Conservation (phyloP, 1,140 invertebrate species). For the Phortica variegata region DNA sequence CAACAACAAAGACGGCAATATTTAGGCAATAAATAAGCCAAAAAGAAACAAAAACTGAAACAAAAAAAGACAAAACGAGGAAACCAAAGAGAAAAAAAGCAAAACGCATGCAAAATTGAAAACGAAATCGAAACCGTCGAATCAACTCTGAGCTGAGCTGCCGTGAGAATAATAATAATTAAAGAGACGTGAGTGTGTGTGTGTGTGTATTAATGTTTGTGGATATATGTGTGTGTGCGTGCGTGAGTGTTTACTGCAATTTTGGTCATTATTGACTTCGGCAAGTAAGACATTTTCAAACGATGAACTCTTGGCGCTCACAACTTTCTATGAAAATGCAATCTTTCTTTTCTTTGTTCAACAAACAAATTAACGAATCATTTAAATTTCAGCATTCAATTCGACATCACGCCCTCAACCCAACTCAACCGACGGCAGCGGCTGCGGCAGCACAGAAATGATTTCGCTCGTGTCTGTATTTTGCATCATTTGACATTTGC, state of each 20-base stretch:
- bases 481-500: slow-evolving; percentile 26
- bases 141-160: slow-evolving; percentile 7
- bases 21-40: slow-evolving; percentile 25
- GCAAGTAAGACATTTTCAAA: too few relatives aligned
- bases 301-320: too few relatives aligned
- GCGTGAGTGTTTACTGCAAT: too few relatives aligned
- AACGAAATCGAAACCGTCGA: slow-evolving; percentile 35
- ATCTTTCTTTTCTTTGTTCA: too few relatives aligned
- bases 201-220: slow-evolving; percentile 9
- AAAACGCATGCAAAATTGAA: slow-evolving; percentile 21
- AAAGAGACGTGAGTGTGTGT: slow-evolving; percentile 12
- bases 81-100: not conserved
- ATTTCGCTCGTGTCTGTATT: too few relatives aligned
- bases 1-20: slow-evolving; percentile 12
- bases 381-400: too few relatives aligned
- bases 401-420: too few relatives aligned
- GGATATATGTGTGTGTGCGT: slow-evolving; percentile 30
- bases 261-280: too few relatives aligned
- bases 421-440: too few relatives aligned
- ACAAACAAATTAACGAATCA: too few relatives aligned
- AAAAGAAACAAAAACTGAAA: slow-evolving; percentile 35
- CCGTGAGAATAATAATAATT: slow-evolving; percentile 52
- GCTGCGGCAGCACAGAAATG: too few relatives aligned
- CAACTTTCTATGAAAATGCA: too few relatives aligned
- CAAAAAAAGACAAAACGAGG: not conserved